Evolutionary conservation across 2,888 invertebrate genomes (phyloP), one percentile per base, ranked within the genome.

Genomic region (Dolichopus griseipennis): DNA sequence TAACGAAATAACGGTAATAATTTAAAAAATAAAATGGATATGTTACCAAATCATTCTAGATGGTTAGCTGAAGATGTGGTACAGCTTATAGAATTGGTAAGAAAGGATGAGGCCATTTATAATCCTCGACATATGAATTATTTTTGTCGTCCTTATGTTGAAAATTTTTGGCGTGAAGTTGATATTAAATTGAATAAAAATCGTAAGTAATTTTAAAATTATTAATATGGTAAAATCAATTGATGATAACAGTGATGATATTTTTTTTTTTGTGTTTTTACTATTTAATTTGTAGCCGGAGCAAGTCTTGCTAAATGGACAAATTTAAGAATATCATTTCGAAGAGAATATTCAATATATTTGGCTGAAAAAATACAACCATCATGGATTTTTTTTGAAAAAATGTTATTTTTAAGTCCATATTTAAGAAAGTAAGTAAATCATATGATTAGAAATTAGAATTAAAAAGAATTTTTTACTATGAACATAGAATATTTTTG

Each of bases 301-400:
- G 76, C 78, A 9, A 79, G 79, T 69, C 72, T 81, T 33, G 77
- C 79, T 1, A 81, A 80, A 72, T 80, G 80, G 80, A 80, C 79
- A 5, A 79, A 79, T 71, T 69, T 80, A 27, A 74, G 81, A 12
- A 79, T 79, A 43, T 78, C 78, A 0, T 80, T 81, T 69, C 76
- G 81, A 2, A 75, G 80, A n/a, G 80, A 80, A 69, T 80, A 79
- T 69, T 77, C 78, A 6, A 78, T 76, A 66, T 78, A 76, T 68
- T 72, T 78, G 66, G 78, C 78, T 37, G 78, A 79, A 69, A 78
- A 79, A 70, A 75, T 77, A 1, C 76, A 78, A 1, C 79, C 80
- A 0, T 78, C 78, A 64, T 81, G 81, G 81, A 76, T 78, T 3
- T 81, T 77, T 70, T 80, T 80, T 65, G 78, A 81, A 68, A 78